phyloP scores from a whole-genome alignment of 92 coral and sea anemone species.

The Anthopleura xanthogrammica region DNA sequence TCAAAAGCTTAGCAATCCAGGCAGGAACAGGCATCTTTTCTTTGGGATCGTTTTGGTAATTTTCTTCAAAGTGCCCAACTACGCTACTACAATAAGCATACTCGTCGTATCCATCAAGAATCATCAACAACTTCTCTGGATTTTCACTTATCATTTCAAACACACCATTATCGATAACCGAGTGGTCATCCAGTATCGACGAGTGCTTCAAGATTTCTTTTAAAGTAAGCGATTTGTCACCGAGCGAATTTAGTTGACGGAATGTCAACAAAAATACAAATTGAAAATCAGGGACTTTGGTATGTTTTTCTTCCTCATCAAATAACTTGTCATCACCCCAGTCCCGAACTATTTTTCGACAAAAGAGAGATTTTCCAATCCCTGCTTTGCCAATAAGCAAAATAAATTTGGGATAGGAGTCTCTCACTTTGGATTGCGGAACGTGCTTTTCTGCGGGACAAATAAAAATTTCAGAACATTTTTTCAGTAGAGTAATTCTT shows the following conservation, averaged over 20 bases:
- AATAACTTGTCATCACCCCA: slow-evolving; percentile 14
- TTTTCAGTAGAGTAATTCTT: not conserved
- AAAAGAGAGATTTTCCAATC: slow-evolving; percentile 51
- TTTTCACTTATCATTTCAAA: slow-evolving; percentile 7
- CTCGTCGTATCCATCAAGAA: slow-evolving; percentile 51
- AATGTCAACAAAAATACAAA: slow-evolving; percentile 35
- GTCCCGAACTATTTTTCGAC: slow-evolving; percentile 2
- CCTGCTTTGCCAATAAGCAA: slow-evolving; percentile 55
- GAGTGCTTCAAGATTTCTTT: slow-evolving; percentile 12
- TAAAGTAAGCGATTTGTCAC: not conserved
- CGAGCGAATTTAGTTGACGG: slow-evolving; percentile 15
- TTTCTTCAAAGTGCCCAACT: slow-evolving; percentile 3
- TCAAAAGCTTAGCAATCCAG: slow-evolving; percentile 32
- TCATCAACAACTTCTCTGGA: slow-evolving; percentile 32
- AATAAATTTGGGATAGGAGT: slow-evolving; percentile 42
- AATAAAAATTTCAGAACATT: slow-evolving; percentile 13
- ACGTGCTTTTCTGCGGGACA: too few relatives aligned
- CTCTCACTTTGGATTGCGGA: too few relatives aligned
- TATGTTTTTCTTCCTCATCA: not conserved
- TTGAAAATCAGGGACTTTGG: slow-evolving; percentile 3
- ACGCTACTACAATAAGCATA: slow-evolving; percentile 5
- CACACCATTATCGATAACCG: slow-evolving; percentile 16
- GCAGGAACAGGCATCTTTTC: slow-evolving; percentile 42
- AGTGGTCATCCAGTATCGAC: not conserved
- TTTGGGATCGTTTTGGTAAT: slow-evolving; percentile 14